phyloP scores from a whole-genome alignment of 2,113 vertebrate species.

The Anser brachyrhynchus region DNA sequence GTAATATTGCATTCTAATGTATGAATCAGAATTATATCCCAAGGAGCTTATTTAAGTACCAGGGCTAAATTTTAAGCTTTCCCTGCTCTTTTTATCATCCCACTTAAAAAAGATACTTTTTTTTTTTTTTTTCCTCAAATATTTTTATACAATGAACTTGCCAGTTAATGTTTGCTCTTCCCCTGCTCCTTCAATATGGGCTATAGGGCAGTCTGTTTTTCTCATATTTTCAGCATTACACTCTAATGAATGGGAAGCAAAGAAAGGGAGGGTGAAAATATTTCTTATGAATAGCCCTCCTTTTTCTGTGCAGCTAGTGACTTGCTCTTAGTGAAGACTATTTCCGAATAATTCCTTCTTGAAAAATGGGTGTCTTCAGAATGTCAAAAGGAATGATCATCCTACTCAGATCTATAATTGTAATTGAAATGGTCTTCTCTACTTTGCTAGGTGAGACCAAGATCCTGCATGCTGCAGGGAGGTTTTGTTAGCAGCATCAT shows the following conservation, averaged over 20 bases:
- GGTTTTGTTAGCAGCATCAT: not conserved
- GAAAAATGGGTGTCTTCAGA: not conserved
- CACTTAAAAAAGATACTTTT: not conserved
- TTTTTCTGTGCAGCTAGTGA: not conserved
- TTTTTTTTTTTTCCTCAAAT: not conserved
- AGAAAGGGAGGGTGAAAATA: not conserved
- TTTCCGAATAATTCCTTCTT: not conserved
- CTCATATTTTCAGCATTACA: constrained; percentile 36
- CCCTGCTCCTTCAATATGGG: not conserved
- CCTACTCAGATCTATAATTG: not conserved
- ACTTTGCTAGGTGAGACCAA: not conserved
- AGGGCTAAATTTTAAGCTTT: not conserved
- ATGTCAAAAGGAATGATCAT: not conserved
- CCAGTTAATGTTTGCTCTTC: constrained; percentile 34
- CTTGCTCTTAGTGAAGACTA: not conserved
- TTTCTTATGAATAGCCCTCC: not conserved
- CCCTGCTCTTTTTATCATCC: not conserved
- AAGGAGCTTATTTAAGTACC: not conserved
- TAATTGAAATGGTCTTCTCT: not conserved
- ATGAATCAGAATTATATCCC: not conserved
- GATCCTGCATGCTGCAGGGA: not conserved
- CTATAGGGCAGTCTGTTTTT: constrained; percentile 46
- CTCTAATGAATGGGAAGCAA: constrained; percentile 35
- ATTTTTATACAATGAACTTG: constrained; percentile 29
- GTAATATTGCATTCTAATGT: not conserved